Evolutionary conservation across 2,113 vertebrate genomes (phyloP).

Genomic region (Proterorhinus semilunaris): DNA sequence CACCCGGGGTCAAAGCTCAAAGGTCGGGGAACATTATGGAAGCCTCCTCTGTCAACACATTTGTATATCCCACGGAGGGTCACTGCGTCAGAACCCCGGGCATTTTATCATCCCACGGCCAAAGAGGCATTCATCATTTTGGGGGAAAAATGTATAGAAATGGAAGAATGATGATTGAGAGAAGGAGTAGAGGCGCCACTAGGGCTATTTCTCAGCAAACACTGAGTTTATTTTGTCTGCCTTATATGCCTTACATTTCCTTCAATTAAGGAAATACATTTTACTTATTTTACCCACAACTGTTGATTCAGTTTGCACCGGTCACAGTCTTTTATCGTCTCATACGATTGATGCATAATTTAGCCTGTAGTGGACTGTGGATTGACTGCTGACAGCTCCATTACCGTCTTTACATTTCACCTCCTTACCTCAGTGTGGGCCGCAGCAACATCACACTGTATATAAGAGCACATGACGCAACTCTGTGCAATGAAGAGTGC

Average conservation of each 20-base stretch:
- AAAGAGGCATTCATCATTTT: slow-evolving; percentile 20
- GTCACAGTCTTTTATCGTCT: too few species aligned
- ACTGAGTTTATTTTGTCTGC: too few species aligned
- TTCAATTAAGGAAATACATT: too few species aligned
- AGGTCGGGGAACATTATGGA: slow-evolving; percentile 59
- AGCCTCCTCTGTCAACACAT: slow-evolving; percentile 69
- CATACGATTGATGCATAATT: background rate
- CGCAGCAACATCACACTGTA: background rate
- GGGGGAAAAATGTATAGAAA: slow-evolving; percentile 35
- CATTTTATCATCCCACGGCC: slow-evolving; percentile 28
- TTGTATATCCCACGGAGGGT: slow-evolving; percentile 59
- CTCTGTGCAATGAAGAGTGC: background rate
- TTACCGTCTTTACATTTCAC: background rate
- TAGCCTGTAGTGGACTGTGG: too few species aligned
- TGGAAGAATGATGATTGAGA: slow-evolving; percentile 53
- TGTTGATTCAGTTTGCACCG: too few species aligned
- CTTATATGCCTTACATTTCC: too few species aligned
- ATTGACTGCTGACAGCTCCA: background rate
- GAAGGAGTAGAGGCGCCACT: background rate
- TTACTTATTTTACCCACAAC: too few species aligned
- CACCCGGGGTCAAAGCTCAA: slow-evolving; percentile 51
- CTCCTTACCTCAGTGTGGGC: background rate
- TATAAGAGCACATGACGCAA: slow-evolving; percentile 3
- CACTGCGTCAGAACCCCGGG: slow-evolving; percentile 29
- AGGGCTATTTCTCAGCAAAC: too few species aligned